Conservation (phyloP, 2,888 invertebrate genomes). For the Elmis aenea region DNA sequence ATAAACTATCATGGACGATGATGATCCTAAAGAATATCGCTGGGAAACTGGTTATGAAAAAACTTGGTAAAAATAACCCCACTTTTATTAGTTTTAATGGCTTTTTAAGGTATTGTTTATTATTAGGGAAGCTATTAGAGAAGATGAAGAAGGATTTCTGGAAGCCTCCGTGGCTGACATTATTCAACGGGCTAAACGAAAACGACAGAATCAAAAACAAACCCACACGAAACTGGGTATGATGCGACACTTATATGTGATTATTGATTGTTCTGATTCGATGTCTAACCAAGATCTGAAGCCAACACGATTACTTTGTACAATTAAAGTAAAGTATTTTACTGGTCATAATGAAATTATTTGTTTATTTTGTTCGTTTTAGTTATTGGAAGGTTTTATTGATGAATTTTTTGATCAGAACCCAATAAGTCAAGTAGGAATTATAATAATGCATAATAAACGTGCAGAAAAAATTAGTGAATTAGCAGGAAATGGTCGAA, state of each 20-base stretch:
- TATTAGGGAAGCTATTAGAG: conserved; percentile 87
- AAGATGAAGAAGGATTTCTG: conserved; percentile 90
- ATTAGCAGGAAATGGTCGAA: conserved; percentile 78
- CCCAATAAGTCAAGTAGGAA: conserved; percentile 94
- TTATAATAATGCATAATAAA: conserved; percentile 88
- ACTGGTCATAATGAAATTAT: conserved; percentile 1
- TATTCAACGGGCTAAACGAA: conserved; percentile 82
- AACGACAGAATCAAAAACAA: conserved; percentile 64
- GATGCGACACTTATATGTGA: conserved; percentile 94
- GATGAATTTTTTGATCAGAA: conserved; percentile 98
- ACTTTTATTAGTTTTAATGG: not conserved
- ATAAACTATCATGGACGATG: conserved; percentile 82
- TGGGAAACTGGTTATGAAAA: conserved; percentile 96
- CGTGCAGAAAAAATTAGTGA: conserved; percentile 90
- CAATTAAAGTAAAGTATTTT: conserved; percentile 64
- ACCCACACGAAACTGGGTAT: conserved; percentile 88
- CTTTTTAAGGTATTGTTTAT: conserved; percentile 7
- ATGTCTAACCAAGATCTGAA: conserved; percentile 95
- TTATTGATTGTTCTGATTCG: conserved; percentile 89
- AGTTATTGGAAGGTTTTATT: conserved; percentile 88
- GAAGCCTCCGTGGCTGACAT: conserved; percentile 88
- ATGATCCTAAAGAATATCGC: conserved; percentile 82
- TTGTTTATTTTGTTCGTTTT: conserved; percentile 34
- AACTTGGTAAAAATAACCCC: conserved; percentile 64
- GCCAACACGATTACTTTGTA: conserved; percentile 83